Conservation (phyloP, 2,113 vertebrate species). For the Nothocercus nigrocapillus region DNA sequence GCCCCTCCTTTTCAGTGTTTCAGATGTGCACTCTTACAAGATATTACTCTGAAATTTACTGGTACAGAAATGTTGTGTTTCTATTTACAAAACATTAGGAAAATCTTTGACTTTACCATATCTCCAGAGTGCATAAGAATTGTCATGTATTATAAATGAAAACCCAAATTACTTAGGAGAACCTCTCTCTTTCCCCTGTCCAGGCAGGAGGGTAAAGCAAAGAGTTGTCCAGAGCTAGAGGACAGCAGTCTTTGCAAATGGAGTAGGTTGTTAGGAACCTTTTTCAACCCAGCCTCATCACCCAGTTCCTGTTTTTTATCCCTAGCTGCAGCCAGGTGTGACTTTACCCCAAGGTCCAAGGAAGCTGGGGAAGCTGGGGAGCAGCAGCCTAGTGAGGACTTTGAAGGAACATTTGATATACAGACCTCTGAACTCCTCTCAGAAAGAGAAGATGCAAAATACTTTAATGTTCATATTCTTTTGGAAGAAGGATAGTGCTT, state of each 20-base stretch:
- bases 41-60: background rate
- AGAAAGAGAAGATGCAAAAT: background rate
- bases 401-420: background rate
- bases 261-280: background rate
- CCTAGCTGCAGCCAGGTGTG: background rate
- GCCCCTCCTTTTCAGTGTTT: background rate
- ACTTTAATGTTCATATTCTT: background rate
- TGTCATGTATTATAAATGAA: background rate
- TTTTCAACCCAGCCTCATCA: background rate
- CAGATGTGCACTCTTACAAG: background rate
- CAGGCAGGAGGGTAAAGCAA: background rate
- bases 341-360: background rate
- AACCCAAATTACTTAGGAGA: background rate
- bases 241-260: background rate
- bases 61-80: background rate
- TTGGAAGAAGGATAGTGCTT: background rate
- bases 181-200: background rate
- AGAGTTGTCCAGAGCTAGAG: background rate
- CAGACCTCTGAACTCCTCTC: background rate
- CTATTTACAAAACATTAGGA: background rate
- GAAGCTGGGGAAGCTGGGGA: background rate
- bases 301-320: background rate
- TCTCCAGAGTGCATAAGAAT: background rate
- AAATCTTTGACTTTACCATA: background rate
- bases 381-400: background rate